Percentiles rank a stretch among this genome's conserved stretches.
Conservation (phyloP, 37 sponge, comb jelly and placozoan genomes). For the Halisarca cf. caerulea region DNA sequence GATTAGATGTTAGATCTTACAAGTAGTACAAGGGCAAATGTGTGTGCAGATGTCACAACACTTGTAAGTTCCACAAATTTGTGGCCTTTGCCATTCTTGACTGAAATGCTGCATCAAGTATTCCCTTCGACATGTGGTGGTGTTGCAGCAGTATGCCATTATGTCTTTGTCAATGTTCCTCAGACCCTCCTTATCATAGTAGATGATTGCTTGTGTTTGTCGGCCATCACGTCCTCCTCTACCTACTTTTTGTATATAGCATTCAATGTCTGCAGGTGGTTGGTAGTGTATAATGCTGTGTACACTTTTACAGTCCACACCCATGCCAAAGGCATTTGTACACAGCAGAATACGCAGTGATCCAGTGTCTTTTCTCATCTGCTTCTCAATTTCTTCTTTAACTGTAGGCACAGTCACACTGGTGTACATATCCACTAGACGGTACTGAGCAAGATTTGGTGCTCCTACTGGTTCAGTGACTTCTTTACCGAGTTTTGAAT, state of each 20-base stretch:
- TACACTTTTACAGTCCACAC: constrained; percentile 31
- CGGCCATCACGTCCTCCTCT: constrained; percentile 17
- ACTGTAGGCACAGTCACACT: constrained; percentile 25
- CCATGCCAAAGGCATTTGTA: constrained; percentile 32
- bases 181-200: constrained; percentile 1
- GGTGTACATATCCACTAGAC: constrained; percentile 37
- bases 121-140: background rate
- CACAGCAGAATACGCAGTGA: constrained; percentile 9
- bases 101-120: background rate
- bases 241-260: constrained; percentile 13
- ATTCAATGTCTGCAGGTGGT: constrained; percentile 19
- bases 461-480: constrained; percentile 25
- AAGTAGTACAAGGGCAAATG: constrained; percentile 16
- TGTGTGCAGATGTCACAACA: constrained; percentile 34
- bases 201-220: background rate
- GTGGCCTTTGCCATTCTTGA: background rate
- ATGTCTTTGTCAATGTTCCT: background rate
- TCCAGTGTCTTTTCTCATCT: constrained; percentile 15
- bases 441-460: constrained; percentile 18
- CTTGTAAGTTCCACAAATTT: background rate
- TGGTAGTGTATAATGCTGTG: constrained; percentile 12
- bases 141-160: background rate
- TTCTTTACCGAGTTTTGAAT: constrained; percentile 14
- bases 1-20: too few species aligned
- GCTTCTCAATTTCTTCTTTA: constrained; percentile 22